Conservation (phyloP, 2,888 invertebrate genomes). For the Pheosia tremula region DNA sequence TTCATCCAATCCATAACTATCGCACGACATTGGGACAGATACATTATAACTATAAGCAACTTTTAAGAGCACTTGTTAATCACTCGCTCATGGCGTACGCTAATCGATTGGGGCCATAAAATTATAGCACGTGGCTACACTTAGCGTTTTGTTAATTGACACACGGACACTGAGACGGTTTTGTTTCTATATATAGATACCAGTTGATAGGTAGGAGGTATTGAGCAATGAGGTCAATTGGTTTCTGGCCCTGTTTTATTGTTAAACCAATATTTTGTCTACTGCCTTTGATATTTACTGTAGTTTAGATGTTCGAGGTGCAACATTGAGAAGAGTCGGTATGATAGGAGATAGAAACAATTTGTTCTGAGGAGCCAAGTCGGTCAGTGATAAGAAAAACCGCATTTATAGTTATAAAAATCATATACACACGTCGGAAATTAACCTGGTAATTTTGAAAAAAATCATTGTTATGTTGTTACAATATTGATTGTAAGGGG, state of each 20-base stretch:
- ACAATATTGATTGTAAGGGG: too few species aligned
- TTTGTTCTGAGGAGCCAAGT: too few species aligned
- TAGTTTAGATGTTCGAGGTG: background rate
- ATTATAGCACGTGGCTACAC: conserved; percentile 54
- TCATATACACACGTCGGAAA: too few species aligned
- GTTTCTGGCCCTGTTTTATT: background rate
- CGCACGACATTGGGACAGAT: conserved; percentile 32
- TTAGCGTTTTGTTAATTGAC: conserved; percentile 41
- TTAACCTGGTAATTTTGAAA: too few species aligned
- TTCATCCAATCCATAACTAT: background rate
- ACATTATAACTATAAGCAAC: conserved; percentile 24
- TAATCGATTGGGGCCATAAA: conserved; percentile 49
- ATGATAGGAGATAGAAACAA: too few species aligned
- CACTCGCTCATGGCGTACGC: conserved; percentile 43
- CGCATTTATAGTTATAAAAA: too few species aligned
- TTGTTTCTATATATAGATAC: conserved; percentile 2
- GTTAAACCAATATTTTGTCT: background rate
- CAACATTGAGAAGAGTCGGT: too few species aligned
- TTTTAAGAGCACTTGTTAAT: conserved; percentile 39
- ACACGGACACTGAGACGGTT: conserved; percentile 9
- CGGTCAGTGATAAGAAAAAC: too few species aligned
- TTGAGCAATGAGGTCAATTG: conserved; percentile 3
- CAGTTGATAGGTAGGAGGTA: background rate
- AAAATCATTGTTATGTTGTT: too few species aligned
- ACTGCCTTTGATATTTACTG: background rate